Base-by-base conservation (phyloP, 2,113 vertebrate species). In the Toxostoma redivivum region DNA sequence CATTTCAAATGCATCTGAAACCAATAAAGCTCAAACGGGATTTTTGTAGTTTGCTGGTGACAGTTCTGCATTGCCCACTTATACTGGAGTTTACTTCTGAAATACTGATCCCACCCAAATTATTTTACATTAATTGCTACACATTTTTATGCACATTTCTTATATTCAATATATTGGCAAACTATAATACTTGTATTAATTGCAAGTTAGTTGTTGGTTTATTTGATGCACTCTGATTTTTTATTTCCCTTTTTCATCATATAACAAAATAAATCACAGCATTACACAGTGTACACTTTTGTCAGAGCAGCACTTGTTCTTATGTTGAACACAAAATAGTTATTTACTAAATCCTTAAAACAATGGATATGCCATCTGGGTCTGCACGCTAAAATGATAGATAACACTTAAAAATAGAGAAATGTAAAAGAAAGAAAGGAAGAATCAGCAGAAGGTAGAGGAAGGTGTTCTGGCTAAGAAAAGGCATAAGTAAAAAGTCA, bases 1-100 rank as follows among this genome's bases (percentile, higher is more conserved):
- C 85, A 84, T 93, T 92, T 95, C 62, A 58, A 69, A 92, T 92
- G 18, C 58, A 81, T 93, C 57, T 93, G 58, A 94, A 93, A 85
- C 77, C 44, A 92, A 20, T 90, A 82, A 87, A 70, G 62, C 60
- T 45, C 42, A 37, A 60, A 83, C 54, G 78, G 65, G 72, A 71
- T 60, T 91, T 92, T 14, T 74, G 47, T 50, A 60, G 27, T 77
- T 96, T 21, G 64, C 72, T 88, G 42, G 25, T 91, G 51, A 64
- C 86, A 67, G 33, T 90, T 83, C 81, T 88, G 47, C 15, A 10
- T 13, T 88, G 62, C 45, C 64, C 19, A 58, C 40, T 82, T 38
- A 18, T 21, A 13, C 19, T 57, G 33, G 40, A 47, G 22, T 90
- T 96, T 86, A 74, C 45, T 80, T 88, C 66, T 80, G 45, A 90